These are phyloP conservation scores for Clepsis dumicolana DNA, from an alignment of 2,888 invertebrate species.

Conservation along the genomic window DNA sequence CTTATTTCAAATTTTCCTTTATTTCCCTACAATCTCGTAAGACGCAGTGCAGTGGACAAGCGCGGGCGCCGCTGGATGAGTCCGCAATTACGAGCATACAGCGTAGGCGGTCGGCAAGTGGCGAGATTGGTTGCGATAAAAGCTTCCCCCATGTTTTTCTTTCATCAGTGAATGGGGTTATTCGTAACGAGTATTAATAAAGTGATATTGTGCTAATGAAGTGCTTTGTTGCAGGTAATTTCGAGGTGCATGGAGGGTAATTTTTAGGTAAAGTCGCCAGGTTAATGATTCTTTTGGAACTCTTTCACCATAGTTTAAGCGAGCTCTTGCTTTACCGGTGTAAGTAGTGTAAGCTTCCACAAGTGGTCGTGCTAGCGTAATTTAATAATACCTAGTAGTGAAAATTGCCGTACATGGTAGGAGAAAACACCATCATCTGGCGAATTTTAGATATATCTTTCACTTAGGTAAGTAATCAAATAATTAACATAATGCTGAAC, in stretches of 20 bases:
- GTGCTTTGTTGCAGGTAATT: conserved; percentile 43
- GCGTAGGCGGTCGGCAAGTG: conserved; percentile 81
- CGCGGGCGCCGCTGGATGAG: conserved; percentile 68
- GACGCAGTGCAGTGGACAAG: conserved; percentile 7
- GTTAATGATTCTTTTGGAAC: too few species aligned
- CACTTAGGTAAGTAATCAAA: too few species aligned
- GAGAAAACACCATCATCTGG: too few species aligned
- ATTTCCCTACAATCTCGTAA: neutral
- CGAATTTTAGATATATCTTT: too few species aligned
- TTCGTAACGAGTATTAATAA: conserved; percentile 53
- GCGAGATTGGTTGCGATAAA: conserved; percentile 85
- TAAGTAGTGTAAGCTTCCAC: too few species aligned
- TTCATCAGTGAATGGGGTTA: conserved; percentile 82
- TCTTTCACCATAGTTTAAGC: too few species aligned
- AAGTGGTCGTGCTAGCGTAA: too few species aligned
- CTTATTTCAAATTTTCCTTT: neutral
- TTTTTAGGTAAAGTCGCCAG: neutral
- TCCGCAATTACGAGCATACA: conserved; percentile 84
- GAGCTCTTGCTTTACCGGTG: too few species aligned
- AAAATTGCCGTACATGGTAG: too few species aligned
- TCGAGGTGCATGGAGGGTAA: conserved; percentile 10
- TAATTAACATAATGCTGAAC: too few species aligned
- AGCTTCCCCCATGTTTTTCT: conserved; percentile 84
- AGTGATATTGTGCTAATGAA: conserved; percentile 37
- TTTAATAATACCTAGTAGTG: too few species aligned